Evolutionary conservation across 2,888 invertebrate genomes (phyloP), one percentile per base, ranked within the genome.

Genomic region (Nemapogon koenigi): DNA sequence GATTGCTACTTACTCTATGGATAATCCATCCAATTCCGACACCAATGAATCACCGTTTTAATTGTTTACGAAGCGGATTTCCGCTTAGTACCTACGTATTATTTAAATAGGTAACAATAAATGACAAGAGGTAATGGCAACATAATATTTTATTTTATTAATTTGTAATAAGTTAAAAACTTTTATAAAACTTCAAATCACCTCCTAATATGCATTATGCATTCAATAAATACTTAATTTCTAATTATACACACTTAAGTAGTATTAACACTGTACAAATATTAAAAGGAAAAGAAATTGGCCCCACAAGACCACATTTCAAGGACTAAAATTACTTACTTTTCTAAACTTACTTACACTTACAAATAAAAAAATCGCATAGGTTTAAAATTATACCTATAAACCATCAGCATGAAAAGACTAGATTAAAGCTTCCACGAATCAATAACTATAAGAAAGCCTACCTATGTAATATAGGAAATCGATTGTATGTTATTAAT

Each of bases 371-470:
- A 6, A 10, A 22, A 7, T 22, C 22, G 22, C 22, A 22, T 22
- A 17, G 8, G 17, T 8, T 16, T 28, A 37, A 15, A 25, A 16
- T 3, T 28, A 18, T 68, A 69, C 68, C 62, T 50, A 69, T 67
- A 16, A 30, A 30, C 31, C 13, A 13, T 55, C 62, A 63, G 66
- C 69, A 58, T 63, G 64, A 66, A 63, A 61, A 64, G 78, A 78
- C 78, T 78, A 78, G 78, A 78, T 70, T 70, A 69, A 72, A 76
- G 73, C n/a, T n/a, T n/a, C n/a, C n/a, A n/a, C n/a, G n/a, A n/a
- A n/a, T n/a, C n/a, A n/a, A n/a, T n/a, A n/a, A n/a, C n/a, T n/a
- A n/a, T n/a, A n/a, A n/a, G n/a, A n/a, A n/a, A n/a, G n/a, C n/a
- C n/a, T n/a, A n/a, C n/a, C n/a, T n/a, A n/a, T n/a, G n/a, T n/a